These are phyloP conservation scores for Tetragnatha montana DNA, from an alignment of 2,888 invertebrate genomes.

Conservation along the genomic window DNA sequence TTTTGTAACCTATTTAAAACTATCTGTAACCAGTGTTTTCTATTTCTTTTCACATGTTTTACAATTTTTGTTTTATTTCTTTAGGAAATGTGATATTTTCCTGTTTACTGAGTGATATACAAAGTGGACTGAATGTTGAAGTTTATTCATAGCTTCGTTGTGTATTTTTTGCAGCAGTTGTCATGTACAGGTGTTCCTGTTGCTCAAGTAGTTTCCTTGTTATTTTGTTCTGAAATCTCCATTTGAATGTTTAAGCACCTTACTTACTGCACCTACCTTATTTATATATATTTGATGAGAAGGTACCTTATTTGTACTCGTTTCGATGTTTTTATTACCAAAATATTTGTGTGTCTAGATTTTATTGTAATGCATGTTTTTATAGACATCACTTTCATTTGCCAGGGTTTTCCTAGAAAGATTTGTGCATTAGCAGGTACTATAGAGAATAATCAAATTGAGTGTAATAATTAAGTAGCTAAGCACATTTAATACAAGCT, in stretches of 20 bases:
- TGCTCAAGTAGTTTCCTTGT: not conserved
- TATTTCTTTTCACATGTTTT: too few relatives aligned
- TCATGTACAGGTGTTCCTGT: not conserved
- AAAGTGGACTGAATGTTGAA: not conserved
- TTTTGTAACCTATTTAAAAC: too few relatives aligned
- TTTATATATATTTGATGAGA: not conserved
- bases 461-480: not conserved
- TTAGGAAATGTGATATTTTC: not conserved
- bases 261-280: not conserved
- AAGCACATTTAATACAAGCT: not conserved
- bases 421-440: not conserved
- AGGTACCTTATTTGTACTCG: not conserved
- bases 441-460: not conserved
- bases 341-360: not conserved
- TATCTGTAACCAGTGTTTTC: too few relatives aligned
- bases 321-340: not conserved
- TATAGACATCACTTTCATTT: not conserved
- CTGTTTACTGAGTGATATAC: not conserved
- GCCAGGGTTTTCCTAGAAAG: not conserved
- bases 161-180: not conserved
- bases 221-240: not conserved
- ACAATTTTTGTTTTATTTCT: not conserved
- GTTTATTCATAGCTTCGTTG: not conserved
- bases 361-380: not conserved
- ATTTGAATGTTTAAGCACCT: not conserved